Evolutionary conservation across 1,140 invertebrate species (phyloP).

Genomic region (Drosophila pallidifrons): DNA sequence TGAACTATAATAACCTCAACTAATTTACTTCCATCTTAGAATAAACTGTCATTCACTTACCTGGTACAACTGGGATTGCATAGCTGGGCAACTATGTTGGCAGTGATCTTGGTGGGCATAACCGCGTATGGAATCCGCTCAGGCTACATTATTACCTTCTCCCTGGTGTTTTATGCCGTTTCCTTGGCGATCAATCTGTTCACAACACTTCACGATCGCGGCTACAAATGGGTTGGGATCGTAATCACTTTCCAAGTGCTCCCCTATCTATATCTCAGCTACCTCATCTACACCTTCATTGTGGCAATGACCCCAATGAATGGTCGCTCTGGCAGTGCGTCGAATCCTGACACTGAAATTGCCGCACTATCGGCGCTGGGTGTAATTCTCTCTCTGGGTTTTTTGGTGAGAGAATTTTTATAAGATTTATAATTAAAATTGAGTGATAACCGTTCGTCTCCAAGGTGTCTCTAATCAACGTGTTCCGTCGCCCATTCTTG

Average conservation of each 20-base stretch:
- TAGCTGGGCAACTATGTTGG: slow-evolving; percentile 42
- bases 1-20: not conserved
- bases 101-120: slow-evolving; percentile 13
- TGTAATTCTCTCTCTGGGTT: slow-evolving; percentile 47
- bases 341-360: slow-evolving; percentile 87
- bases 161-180: slow-evolving; percentile 47
- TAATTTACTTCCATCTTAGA: slow-evolving; percentile 27
- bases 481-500: slow-evolving; percentile 46
- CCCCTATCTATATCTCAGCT: slow-evolving; percentile 86
- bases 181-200: slow-evolving; percentile 51
- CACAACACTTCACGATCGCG: slow-evolving; percentile 62
- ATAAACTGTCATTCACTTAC: slow-evolving; percentile 39
- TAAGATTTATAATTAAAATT: not conserved
- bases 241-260: slow-evolving; percentile 81
- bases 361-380: slow-evolving; percentile 85
- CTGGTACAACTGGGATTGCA: slow-evolving; percentile 54
- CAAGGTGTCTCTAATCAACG: slow-evolving; percentile 37
- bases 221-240: slow-evolving; percentile 87
- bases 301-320: slow-evolving; percentile 89
- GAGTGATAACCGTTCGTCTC: not conserved
- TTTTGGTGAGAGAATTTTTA: slow-evolving; percentile 37
- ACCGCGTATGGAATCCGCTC: slow-evolving; percentile 45
- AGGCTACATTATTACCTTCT: slow-evolving; percentile 47
- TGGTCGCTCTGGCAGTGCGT: slow-evolving; percentile 87
- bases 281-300: slow-evolving; percentile 88